Percentiles rank a stretch among this genome's conserved stretches.
phyloP scores from a whole-genome alignment of 2,113 vertebrate genomes.

The Protomyctophum bolini region DNA sequence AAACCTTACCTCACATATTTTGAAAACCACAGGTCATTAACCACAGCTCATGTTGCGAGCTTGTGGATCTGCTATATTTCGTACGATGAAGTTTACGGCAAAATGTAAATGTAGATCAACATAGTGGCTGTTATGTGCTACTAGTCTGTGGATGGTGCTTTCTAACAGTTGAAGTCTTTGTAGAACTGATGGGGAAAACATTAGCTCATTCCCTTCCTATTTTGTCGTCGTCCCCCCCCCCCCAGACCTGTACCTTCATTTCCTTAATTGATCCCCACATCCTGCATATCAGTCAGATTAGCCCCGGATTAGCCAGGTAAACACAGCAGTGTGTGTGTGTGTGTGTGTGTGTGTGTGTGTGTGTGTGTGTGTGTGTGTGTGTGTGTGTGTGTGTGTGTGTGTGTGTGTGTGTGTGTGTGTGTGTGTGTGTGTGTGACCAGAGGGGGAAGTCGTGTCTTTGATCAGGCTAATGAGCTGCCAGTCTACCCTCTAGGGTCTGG shows the following conservation, averaged over 20 bases:
- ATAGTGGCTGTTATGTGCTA: too few relatives aligned
- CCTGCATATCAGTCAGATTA: constrained; percentile 69
- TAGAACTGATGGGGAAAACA: background rate
- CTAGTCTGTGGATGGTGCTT: too few relatives aligned
- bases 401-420: background rate
- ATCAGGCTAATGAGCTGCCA: constrained; percentile 78
- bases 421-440: constrained; percentile 11
- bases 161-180: background rate
- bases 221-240: constrained; percentile 4
- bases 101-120: too few relatives aligned
- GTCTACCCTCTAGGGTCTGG: constrained; percentile 60
- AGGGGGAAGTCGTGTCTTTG: constrained; percentile 69
- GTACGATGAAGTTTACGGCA: too few relatives aligned
- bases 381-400: constrained; percentile 2
- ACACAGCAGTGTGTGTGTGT: constrained; percentile 38
- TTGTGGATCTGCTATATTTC: too few relatives aligned
- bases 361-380: constrained; percentile 41
- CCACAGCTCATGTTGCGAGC: too few relatives aligned
- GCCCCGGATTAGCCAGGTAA: constrained; percentile 68
- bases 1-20: too few relatives aligned
- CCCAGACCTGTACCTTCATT: constrained; percentile 58
- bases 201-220: constrained; percentile 12
- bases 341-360: constrained; percentile 38
- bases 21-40: too few relatives aligned
- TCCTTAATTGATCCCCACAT: constrained; percentile 70